A percentile compares a stretch with the other conserved stretches of the same genome.
Evolutionary conservation across 1,140 invertebrate species (phyloP).

Genomic region (Drosophila carrolli): DNA sequence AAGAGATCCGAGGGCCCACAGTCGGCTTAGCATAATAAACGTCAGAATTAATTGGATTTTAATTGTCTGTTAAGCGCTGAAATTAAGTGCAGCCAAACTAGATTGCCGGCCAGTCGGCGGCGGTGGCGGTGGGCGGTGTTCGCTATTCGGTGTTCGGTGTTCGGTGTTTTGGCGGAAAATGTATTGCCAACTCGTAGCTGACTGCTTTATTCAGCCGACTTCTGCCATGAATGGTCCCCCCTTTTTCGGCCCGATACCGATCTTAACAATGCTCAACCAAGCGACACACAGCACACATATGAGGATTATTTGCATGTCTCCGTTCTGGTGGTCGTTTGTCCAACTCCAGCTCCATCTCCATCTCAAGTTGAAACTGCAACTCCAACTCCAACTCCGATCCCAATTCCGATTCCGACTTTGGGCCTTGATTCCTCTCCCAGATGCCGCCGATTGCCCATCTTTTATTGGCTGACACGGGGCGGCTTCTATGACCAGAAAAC

Average conservation of each 20-base stretch:
- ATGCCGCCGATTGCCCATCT: slow-evolving; percentile 25
- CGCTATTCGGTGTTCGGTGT: too few species aligned
- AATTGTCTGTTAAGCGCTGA: slow-evolving; percentile 83
- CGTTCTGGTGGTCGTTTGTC: slow-evolving; percentile 43
- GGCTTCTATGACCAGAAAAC: neutral
- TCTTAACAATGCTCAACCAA: slow-evolving; percentile 81
- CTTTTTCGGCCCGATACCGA: slow-evolving; percentile 53
- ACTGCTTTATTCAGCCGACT: slow-evolving; percentile 75
- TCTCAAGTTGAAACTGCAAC: neutral
- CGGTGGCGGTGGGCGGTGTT: too few species aligned
- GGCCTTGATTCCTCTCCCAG: neutral
- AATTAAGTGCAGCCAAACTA: slow-evolving; percentile 81
- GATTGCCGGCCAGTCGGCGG: slow-evolving; percentile 36
- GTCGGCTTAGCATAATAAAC: slow-evolving; percentile 81
- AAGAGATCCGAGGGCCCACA: slow-evolving; percentile 42
- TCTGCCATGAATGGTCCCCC: slow-evolving; percentile 41
- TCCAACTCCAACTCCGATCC: slow-evolving; percentile 2
- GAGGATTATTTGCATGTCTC: slow-evolving; percentile 65
- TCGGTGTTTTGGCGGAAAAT: slow-evolving; percentile 46
- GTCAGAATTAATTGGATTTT: slow-evolving; percentile 83
- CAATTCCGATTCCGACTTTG: neutral
- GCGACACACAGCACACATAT: slow-evolving; percentile 54
- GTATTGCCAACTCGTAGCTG: slow-evolving; percentile 66
- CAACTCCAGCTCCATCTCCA: neutral
- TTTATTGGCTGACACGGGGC: slow-evolving; percentile 19